Evolutionary conservation across 2,888 invertebrate species (phyloP).

Genomic region (Sesamia inferens): DNA sequence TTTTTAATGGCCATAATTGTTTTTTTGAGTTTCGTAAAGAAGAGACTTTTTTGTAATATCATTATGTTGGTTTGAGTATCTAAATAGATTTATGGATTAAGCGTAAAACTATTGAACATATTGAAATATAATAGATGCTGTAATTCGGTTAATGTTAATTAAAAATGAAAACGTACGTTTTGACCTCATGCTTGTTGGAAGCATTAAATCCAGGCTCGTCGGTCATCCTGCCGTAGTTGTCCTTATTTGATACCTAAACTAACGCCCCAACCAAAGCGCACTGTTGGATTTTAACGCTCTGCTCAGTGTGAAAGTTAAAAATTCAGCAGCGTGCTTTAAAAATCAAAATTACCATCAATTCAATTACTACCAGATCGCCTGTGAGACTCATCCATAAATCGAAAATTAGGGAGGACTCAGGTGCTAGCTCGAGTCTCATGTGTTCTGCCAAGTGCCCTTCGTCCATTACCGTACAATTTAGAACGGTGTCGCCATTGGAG

Average conservation of each 20-base stretch:
- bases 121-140: not conserved
- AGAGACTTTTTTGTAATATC: constrained; percentile 8
- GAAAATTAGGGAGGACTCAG: constrained; percentile 48
- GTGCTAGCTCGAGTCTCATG: constrained; percentile 34
- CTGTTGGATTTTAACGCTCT: no score
- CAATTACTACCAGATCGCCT: not conserved
- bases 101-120: not conserved
- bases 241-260: not conserved
- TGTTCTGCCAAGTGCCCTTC: constrained; percentile 52
- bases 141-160: not conserved
- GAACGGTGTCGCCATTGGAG: constrained; percentile 49
- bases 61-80: not conserved
- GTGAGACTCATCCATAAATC: constrained; percentile 15
- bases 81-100: not conserved
- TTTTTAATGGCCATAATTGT: constrained; percentile 51
- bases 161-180: not conserved
- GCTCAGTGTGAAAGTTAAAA: not conserved
- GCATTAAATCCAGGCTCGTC: not conserved
- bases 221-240: not conserved
- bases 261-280: no score
- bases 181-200: not conserved
- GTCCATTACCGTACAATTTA: constrained; percentile 65
- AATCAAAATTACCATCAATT: not conserved
- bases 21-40: constrained; percentile 27
- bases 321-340: not conserved